Evolutionary conservation across 1,140 invertebrate species (phyloP).

Genomic region (Trichonephila clavipes): DNA sequence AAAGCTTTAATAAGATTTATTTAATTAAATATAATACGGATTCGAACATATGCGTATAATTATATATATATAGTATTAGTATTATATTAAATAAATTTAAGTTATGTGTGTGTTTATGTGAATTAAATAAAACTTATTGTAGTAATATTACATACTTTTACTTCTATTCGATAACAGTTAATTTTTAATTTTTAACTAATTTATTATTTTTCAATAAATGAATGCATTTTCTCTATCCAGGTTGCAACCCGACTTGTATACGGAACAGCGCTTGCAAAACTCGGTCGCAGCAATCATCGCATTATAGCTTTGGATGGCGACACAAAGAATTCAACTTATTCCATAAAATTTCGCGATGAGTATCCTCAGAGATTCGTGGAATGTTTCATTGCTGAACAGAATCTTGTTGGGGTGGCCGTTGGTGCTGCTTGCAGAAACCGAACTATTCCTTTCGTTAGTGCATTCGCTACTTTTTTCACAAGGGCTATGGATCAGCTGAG

Average conservation of each 20-base stretch:
- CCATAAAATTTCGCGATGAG: conserved; percentile 91
- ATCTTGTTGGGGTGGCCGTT: conserved; percentile 96
- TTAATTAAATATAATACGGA: no score
- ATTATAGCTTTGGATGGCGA: conserved; percentile 97
- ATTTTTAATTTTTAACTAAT: no score
- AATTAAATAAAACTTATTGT: no score
- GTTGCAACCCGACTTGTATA: conserved; percentile 97
- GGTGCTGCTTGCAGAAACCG: conserved; percentile 94
- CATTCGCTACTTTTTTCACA: conserved; percentile 98
- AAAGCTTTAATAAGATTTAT: no score
- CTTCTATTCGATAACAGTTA: no score
- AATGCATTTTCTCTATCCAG: conserved; percentile 76
- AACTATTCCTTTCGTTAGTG: conserved; percentile 94
- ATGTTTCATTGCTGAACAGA: conserved; percentile 99
- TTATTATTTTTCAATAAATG: no score
- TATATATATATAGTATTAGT: no score
- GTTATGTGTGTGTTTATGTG: no score
- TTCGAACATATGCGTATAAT: no score
- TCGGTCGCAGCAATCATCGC: conserved; percentile 90
- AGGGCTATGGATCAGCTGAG: conserved; percentile 98
- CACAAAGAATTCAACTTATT: conserved; percentile 99
- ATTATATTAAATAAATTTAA: no score
- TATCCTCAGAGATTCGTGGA: conserved; percentile 92
- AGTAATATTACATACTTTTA: no score
- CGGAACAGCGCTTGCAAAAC: conserved; percentile 94